Percentiles rank a stretch among this genome's conserved stretches.
phyloP scores from a whole-genome alignment of 2,113 vertebrate species.

The Gasterosteus aculeatus region DNA sequence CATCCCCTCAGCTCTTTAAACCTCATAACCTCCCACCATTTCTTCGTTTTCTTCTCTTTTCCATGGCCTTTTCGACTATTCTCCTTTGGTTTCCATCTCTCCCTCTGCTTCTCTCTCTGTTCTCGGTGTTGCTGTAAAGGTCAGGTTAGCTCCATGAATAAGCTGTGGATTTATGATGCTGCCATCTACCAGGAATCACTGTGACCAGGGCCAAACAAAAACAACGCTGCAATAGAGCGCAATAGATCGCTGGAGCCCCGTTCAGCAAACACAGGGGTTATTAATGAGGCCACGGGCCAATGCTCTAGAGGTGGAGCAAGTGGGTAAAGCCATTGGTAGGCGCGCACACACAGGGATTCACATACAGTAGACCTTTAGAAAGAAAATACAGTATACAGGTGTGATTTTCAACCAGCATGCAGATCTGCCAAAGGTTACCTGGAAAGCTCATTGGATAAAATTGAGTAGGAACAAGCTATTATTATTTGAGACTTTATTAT shows the following conservation, averaged over 20 bases:
- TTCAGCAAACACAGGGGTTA: conserved; percentile 71
- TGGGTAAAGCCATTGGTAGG: conserved; percentile 29
- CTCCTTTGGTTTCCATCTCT: conserved; percentile 28
- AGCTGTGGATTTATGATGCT: conserved; percentile 81
- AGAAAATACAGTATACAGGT: neutral
- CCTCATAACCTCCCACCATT: conserved; percentile 39
- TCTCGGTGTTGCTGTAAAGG: conserved; percentile 72
- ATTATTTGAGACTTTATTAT: neutral
- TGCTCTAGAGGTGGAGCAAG: conserved; percentile 64
- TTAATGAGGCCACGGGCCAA: conserved; percentile 69
- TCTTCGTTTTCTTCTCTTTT: conserved; percentile 17
- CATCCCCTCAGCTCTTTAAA: conserved; percentile 61
- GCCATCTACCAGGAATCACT: conserved; percentile 74
- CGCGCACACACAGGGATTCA: neutral
- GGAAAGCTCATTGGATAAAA: neutral
- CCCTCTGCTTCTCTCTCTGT: conserved; percentile 32
- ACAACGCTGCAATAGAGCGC: conserved; percentile 67
- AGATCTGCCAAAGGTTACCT: neutral
- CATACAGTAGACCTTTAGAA: conserved; percentile 1
- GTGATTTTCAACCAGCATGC: neutral
- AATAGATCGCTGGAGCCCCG: conserved; percentile 66
- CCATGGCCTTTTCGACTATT: conserved; percentile 60
- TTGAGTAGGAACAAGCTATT: neutral
- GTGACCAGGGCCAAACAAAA: conserved; percentile 71
- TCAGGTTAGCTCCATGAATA: conserved; percentile 78